phyloP scores from a whole-genome alignment of 2,113 vertebrate genomes.

The Pluvialis apricaria region DNA sequence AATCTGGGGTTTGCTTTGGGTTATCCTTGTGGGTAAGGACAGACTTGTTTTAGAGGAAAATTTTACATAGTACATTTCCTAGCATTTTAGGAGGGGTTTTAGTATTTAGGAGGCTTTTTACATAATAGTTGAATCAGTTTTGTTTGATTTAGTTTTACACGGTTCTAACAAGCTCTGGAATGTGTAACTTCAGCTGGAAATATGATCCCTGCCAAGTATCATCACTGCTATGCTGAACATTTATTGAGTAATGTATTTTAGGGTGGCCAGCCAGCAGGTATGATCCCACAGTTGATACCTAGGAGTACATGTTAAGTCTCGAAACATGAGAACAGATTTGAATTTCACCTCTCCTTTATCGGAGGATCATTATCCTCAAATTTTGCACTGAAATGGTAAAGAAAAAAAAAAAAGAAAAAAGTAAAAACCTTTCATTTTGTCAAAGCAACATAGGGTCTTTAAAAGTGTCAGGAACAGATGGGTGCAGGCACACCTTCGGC shows the following conservation, averaged over 20 bases:
- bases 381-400: background rate
- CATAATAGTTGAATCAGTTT: background rate
- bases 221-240: background rate
- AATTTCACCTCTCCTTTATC: background rate
- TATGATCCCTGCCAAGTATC: background rate
- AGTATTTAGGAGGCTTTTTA: background rate
- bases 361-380: background rate
- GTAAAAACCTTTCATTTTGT: background rate
- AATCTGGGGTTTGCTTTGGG: background rate
- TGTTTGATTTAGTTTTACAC: background rate
- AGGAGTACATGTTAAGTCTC: background rate
- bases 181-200: background rate
- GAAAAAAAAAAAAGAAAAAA: background rate
- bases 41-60: background rate
- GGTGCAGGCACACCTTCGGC: background rate
- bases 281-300: background rate
- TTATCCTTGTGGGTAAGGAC: background rate
- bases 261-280: background rate
- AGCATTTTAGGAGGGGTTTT: background rate
- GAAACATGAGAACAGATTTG: background rate
- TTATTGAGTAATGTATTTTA: background rate
- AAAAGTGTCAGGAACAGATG: background rate
- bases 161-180: background rate
- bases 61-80: background rate
- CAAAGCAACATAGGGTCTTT: background rate